Conservation (phyloP, 1,140 invertebrate genomes). For the Temnothorax longispinosus region DNA sequence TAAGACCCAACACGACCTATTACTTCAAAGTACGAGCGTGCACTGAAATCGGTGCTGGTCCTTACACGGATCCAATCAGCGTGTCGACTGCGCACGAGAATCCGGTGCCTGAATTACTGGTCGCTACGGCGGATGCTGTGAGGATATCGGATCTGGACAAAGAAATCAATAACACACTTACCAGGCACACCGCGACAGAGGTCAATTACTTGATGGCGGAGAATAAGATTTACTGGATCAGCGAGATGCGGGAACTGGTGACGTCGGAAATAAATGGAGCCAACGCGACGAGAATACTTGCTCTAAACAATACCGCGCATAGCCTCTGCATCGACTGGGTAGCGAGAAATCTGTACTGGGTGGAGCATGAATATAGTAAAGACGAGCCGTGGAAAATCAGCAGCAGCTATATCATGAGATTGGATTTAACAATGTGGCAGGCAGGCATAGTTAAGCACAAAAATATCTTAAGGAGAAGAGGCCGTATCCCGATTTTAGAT, state of each 20-base stretch:
- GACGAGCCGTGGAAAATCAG: constrained; percentile 71
- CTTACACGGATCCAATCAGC: constrained; percentile 88
- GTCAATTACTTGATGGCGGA: constrained; percentile 89
- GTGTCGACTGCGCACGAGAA: constrained; percentile 89
- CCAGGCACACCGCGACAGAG: constrained; percentile 88
- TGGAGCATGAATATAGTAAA: constrained; percentile 86
- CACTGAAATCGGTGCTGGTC: constrained; percentile 91
- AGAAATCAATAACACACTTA: constrained; percentile 86
- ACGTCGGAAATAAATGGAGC: constrained; percentile 87
- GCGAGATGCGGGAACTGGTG: constrained; percentile 92
- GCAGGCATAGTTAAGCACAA: constrained; percentile 83
- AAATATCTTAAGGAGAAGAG: constrained; percentile 84
- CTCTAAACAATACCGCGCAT: constrained; percentile 89
- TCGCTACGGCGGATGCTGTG: constrained; percentile 90
- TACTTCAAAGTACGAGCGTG: constrained; percentile 93
- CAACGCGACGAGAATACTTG: constrained; percentile 88
- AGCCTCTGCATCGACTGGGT: constrained; percentile 95
- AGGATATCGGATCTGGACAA: constrained; percentile 91
- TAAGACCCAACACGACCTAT: constrained; percentile 89
- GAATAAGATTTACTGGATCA: constrained; percentile 93
- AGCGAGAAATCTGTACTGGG: constrained; percentile 92
- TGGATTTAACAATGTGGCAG: constrained; percentile 83
- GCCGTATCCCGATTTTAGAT: constrained; percentile 88
- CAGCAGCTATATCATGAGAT: constrained; percentile 77
- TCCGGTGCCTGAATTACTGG: constrained; percentile 92